Evolutionary conservation across 37 sponge, comb jelly and placozoan genomes (phyloP).

Genomic region (Cliona cf. orientalis): DNA sequence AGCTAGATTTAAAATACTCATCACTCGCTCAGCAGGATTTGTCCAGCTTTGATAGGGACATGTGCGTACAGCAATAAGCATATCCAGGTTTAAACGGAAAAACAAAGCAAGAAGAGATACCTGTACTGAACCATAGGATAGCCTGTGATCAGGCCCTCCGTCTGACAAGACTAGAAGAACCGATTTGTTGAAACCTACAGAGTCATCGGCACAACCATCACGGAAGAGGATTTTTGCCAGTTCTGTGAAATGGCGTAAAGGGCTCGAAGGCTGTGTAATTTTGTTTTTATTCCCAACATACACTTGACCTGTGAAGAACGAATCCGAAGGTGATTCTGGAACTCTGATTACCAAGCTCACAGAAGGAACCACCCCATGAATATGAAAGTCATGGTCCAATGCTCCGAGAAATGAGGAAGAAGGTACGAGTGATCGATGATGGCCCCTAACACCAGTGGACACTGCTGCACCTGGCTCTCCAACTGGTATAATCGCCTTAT

Average conservation of each 20-base stretch:
- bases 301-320: slow-evolving; percentile 27
- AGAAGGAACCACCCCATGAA: slow-evolving; percentile 29
- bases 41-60: slow-evolving; percentile 35
- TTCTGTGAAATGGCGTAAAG: slow-evolving; percentile 25
- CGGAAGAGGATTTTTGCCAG: slow-evolving; percentile 1
- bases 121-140: slow-evolving; percentile 43
- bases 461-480: slow-evolving; percentile 30
- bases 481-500: slow-evolving; percentile 16
- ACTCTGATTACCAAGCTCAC: slow-evolving; percentile 20
- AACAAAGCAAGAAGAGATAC: slow-evolving; percentile 23
- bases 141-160: slow-evolving; percentile 45
- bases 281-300: slow-evolving; percentile 29
- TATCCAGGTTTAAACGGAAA: slow-evolving; percentile 22
- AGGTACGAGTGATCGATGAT: not conserved
- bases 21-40: slow-evolving; percentile 38
- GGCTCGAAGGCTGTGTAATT: slow-evolving; percentile 11
- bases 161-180: slow-evolving; percentile 23
- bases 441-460: slow-evolving; percentile 23
- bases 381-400: slow-evolving; percentile 45
- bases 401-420: no score
- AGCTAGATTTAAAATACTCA: slow-evolving; percentile 30
- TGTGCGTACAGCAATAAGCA: slow-evolving; percentile 27
- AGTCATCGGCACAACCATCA: not conserved
- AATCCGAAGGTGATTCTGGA: slow-evolving; percentile 19
- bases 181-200: not conserved